Base-by-base conservation (phyloP, 2,888 invertebrate species). In the Micoletzkya japonica region DNA sequence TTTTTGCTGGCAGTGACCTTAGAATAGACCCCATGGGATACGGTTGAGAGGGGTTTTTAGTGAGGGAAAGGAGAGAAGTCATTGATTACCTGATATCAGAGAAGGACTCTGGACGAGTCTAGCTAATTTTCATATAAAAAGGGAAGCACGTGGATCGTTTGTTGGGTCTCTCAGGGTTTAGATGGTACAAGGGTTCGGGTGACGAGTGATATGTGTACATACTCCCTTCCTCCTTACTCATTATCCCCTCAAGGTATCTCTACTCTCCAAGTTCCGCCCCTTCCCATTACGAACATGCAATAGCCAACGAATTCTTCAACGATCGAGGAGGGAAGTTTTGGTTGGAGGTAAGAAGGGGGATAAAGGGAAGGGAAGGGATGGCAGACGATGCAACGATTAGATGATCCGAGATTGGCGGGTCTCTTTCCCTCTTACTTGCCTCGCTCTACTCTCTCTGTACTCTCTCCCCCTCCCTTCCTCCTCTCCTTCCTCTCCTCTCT, bases 291-390 rank as follows among this genome's bases (percentile, higher is more conserved):
- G 81, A 81, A 61, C 79, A 81, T 66, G 76, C 76, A 20, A 74
- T 81, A 0, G 81, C 79, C 60, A 78, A 77, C 66, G 79, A 81
- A 68, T 81, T 81, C 64, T 81, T 79, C 72, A 74, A 79, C 52
- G 81, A 81, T 70, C 71, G 77, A 60, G 81, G 81, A 10, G 81
- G 81, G 0, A 81, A 79, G 52, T 81, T 81, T 70, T 81, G 81
- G 81, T 70, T 80, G 10, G 81, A 81, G 76, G 81, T 79, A 20
- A 44, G 20, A 44, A 20, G 20, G 44, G 20, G 20, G 44, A 44
- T 44, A 44, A 44, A 44, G 44, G 20, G 44, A 20, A 44, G 20
- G 20, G 14, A 44, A 10, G 44, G 20, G 20, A 44, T 44, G 44
- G 20, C 20, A 44, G 44, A 44, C 10, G 44, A 44, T n/a, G n/a